Evolutionary conservation across 2,113 vertebrate species (phyloP).

Genomic region (Grammomys dolichurus): DNA sequence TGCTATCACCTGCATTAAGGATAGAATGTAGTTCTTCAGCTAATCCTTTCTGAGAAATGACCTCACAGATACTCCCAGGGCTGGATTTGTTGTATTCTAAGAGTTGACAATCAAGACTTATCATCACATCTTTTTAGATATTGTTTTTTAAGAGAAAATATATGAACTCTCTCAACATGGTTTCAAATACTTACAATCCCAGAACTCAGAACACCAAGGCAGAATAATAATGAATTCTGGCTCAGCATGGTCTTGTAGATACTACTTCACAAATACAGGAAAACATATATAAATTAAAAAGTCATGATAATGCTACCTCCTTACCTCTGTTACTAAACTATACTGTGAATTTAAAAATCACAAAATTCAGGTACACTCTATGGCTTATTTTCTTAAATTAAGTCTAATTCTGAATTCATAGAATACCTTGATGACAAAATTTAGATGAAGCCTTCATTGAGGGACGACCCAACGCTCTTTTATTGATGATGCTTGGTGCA

Average conservation of each 20-base stretch:
- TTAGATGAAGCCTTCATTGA: not conserved
- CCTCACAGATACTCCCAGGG: too few relatives aligned
- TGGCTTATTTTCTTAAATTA: not conserved
- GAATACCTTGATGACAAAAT: not conserved
- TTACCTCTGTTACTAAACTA: not conserved
- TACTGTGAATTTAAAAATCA: not conserved
- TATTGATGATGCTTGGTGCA: not conserved
- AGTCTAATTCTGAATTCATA: not conserved
- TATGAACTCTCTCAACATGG: not conserved
- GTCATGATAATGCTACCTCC: not conserved
- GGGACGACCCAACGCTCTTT: not conserved
- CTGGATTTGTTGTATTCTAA: not conserved
- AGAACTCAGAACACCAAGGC: not conserved
- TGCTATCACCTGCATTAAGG: not conserved
- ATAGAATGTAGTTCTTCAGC: not conserved
- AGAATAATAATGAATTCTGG: not conserved
- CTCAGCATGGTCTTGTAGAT: not conserved
- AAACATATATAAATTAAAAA: constrained; percentile 29
- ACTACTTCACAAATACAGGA: not conserved
- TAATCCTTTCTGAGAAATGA: not conserved
- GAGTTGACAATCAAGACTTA: not conserved
- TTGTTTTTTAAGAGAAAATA: not conserved
- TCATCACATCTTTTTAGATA: not conserved
- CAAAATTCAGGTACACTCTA: not conserved
- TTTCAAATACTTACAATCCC: not conserved